Percentiles rank a stretch among this genome's conserved stretches.
Conservation (phyloP, 2,888 invertebrate genomes). For the Lithosia quadra region DNA sequence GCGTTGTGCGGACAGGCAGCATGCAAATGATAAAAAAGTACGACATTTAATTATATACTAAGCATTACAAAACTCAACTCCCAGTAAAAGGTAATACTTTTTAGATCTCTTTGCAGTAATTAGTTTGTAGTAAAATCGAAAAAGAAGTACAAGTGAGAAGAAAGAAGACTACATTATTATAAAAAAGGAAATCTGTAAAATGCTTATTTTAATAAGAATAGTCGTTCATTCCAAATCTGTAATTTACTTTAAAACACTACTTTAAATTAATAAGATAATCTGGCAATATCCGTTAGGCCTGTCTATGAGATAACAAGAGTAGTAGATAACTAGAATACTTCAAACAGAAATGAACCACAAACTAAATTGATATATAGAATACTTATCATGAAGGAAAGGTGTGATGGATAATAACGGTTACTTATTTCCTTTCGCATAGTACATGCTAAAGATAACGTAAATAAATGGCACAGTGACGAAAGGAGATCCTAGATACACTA, state of each 20-base stretch:
- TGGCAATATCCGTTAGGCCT: neutral
- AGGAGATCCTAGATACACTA: neutral
- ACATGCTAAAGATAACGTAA: neutral
- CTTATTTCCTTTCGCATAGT: neutral
- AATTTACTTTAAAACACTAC: neutral
- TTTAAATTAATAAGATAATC: constrained; percentile 2
- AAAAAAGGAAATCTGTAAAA: neutral
- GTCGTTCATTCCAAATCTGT: neutral
- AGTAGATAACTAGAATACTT: neutral
- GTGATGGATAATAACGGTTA: neutral
- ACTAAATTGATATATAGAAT: neutral
- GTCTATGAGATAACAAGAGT: neutral
- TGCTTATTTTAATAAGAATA: neutral
- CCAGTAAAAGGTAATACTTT: constrained; percentile 45
- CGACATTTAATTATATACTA: constrained; percentile 77
- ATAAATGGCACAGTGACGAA: neutral
- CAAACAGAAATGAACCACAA: neutral
- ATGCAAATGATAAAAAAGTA: constrained; percentile 85
- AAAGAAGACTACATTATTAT: constrained; percentile 1
- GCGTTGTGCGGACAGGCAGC: constrained; percentile 87
- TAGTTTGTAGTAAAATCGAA: neutral
- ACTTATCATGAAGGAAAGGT: neutral
- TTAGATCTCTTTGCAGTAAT: neutral
- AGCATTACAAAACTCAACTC: constrained; percentile 55
- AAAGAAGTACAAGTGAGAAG: neutral